Evolutionary conservation across 2,113 vertebrate species (phyloP), one percentile per base, ranked within the genome.

Genomic region (Hippoglossus stenolepis): DNA sequence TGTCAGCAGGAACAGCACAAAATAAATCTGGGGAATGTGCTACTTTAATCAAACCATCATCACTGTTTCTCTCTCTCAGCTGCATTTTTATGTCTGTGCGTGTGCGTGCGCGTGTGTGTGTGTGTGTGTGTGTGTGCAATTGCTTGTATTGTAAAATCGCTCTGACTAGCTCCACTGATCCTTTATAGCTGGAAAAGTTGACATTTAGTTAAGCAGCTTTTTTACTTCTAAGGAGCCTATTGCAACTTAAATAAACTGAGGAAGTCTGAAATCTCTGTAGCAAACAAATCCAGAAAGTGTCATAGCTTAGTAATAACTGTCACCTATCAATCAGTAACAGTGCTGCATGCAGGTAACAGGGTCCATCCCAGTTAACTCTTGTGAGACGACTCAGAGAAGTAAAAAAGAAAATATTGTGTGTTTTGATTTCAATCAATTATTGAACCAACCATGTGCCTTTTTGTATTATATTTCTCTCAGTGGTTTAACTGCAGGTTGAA

Each of bases 31-130:
- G 65, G 79, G 81, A 89, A 91, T 88, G 86, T 87, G 86, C 84
- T 86, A 77, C 82, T 92, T 90, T 90, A 88, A 91, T 92, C 85
- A 89, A 81, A 86, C 83, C 70, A 75, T 75, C 62, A 77, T 88
- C 68, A 79, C 72, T 75, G 77, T 77, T 69, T 65, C 56, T 45
- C 28, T 56, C 51, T 53, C 20, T 65, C 7, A 5, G 18, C 74
- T 58, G 62, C 57, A 18, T 31, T 7, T 31, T 7, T 31, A 31
- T 8, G 11, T 6, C 21, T 7, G 28, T 31, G 28, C 28, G 5
- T 23, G 23, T 2, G n/a, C n/a, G n/a, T n/a, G n/a, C n/a, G n/a
- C n/a, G 24, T 28, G 26, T 28, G 31, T 31, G 31, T 31, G 31
- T 31, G 31, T 2, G 24, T 28, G 26, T 28, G 31, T 31, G 31